A percentile compares a stretch with the other conserved stretches of the same genome.
Conservation (phyloP, 1,140 invertebrate species). For the Drosophila chauvacae region DNA sequence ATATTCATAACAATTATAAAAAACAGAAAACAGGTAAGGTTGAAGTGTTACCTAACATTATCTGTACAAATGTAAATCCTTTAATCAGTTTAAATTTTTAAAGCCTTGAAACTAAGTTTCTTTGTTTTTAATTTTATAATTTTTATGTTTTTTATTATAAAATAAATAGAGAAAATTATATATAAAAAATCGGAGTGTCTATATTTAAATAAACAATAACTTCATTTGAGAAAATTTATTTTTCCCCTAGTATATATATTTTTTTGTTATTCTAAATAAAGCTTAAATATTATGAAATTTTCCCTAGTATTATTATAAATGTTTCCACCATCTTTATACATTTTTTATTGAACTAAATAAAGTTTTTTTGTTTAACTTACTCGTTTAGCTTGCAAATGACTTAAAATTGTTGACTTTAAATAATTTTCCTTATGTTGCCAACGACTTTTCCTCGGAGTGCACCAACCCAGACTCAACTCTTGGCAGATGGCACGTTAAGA, state of each 20-base stretch:
- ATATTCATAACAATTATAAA: neutral
- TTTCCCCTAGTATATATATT: no score
- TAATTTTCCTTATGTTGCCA: neutral
- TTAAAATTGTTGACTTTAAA: neutral
- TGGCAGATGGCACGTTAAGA: slow-evolving; percentile 49
- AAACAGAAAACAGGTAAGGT: neutral
- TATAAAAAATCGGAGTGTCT: no score
- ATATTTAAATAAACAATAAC: no score
- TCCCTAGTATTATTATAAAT: no score
- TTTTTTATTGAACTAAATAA: no score
- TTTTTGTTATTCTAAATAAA: no score
- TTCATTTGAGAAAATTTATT: no score
- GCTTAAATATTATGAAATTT: no score
- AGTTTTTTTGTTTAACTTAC: no score
- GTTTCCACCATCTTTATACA: no score
- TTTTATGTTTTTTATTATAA: neutral
- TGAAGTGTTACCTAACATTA: accelerated
- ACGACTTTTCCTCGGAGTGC: slow-evolving; percentile 2
- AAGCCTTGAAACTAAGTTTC: neutral
- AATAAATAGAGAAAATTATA: no score
- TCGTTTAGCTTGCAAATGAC: accelerated
- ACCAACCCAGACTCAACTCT: slow-evolving; percentile 16
- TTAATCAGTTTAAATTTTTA: neutral
- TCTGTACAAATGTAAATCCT: neutral
- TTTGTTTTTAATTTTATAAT: neutral